phyloP scores from a whole-genome alignment of 2,797 vertebrate species.

The Perodicticus potto region DNA sequence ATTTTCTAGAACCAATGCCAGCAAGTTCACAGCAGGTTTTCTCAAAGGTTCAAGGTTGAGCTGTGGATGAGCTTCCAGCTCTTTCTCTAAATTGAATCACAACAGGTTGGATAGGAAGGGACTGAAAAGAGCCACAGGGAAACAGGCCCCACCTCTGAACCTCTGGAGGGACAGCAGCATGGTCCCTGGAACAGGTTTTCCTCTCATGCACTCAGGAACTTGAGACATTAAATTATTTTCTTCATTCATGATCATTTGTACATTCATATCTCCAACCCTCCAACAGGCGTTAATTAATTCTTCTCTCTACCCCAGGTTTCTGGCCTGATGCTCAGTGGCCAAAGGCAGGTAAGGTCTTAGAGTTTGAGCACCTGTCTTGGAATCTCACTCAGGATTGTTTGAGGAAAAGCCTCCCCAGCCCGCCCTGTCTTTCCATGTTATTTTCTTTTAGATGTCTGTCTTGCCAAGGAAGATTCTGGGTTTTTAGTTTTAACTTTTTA shows the following conservation, averaged over 20 bases:
- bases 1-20: not conserved
- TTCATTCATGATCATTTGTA: not conserved
- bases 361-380: not conserved
- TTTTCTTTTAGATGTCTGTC: not conserved
- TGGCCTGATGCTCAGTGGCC: accelerated
- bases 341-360: accelerated
- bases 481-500: not conserved
- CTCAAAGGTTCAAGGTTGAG: not conserved
- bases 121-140: accelerated
- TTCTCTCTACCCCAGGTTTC: not conserved
- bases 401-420: not conserved
- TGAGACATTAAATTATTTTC: not conserved
- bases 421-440: not conserved
- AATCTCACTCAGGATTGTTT: not conserved
- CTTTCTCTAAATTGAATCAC: not conserved
- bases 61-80: not conserved
- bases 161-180: too few species aligned
- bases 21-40: not conserved
- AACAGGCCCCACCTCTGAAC: accelerated
- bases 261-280: too few species aligned
- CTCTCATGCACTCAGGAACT: accelerated
- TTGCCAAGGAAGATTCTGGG: not conserved
- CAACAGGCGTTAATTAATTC: too few species aligned
- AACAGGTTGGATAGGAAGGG: accelerated
- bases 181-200: not conserved